phyloP scores from a whole-genome alignment of 2,888 invertebrate genomes.

The Epsilonema sp. region DNA sequence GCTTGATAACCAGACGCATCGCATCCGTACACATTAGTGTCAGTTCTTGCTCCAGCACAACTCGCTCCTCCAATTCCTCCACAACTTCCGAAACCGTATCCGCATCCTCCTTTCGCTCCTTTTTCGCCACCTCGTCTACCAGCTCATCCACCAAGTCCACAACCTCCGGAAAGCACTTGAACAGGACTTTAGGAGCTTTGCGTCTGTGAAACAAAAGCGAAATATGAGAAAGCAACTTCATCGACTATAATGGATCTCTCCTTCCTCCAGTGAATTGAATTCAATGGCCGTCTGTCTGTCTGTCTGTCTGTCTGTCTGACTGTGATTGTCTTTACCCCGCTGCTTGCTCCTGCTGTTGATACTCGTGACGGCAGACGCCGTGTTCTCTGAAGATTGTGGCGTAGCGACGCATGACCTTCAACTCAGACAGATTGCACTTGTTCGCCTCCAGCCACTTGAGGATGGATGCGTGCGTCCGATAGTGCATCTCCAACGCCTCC shows the following conservation, averaged over 20 bases:
- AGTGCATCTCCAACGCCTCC: slow-evolving; percentile 29
- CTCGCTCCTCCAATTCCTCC: neutral
- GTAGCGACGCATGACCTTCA: neutral
- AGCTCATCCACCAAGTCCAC: too few relatives aligned
- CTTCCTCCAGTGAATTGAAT: too few relatives aligned
- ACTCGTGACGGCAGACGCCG: neutral
- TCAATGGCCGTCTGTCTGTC: too few relatives aligned
- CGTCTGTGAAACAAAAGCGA: too few relatives aligned
- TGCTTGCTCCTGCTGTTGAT: neutral
- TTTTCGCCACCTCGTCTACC: too few relatives aligned
- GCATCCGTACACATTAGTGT: neutral
- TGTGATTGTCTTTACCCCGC: too few relatives aligned
- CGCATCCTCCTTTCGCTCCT: too few relatives aligned
- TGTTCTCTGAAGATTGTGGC: neutral
- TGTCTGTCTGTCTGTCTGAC: too few relatives aligned
- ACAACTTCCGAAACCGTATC: neutral
- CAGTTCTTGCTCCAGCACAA: neutral
- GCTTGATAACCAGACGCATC: neutral
- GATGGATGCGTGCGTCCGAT: slow-evolving; percentile 6
- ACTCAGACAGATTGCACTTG: neutral
- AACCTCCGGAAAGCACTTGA: too few relatives aligned
- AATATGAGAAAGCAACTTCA: too few relatives aligned
- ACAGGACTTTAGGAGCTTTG: too few relatives aligned
- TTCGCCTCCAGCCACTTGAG: slow-evolving; percentile 5
- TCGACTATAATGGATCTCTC: too few relatives aligned